Base-by-base conservation (phyloP, 1,140 invertebrate genomes). In the Nasonia giraulti region DNA sequence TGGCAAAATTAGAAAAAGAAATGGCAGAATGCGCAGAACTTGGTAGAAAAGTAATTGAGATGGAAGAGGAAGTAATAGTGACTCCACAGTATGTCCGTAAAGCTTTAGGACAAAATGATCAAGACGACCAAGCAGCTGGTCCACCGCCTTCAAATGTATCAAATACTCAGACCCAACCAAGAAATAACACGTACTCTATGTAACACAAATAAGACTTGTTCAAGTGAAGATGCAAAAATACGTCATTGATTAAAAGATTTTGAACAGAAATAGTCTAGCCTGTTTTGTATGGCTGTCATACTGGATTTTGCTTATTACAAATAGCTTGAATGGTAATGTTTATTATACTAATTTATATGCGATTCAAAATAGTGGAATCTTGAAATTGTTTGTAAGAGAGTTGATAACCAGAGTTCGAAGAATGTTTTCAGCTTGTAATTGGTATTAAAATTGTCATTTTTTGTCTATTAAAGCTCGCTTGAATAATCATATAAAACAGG, bases 11-110 rank as follows among this genome's bases (percentile, higher is more conserved):
- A 73, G 97, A 99, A 93, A 95, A 97, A 89, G 95, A 99, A 95
- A 97, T 99, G 95, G 95, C 96, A 27, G 94, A 95, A 78, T 98
- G 97, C 90, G 97, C 97, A 82, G 96, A 96, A 88, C 93, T 99
- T 86, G 97, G 98, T 90, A 96, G 96, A 89, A 96, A 97, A 90
- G 95, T 99, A 80, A 95, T 96, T 87, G 95, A 96, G 90, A 98
- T 99, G 97, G 98, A 99, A 92, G 97, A 98, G 91, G 97, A 98
- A 89, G 98, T 99, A 77, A 95, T 97, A 90, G 95, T 98, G 6
- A 98, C 98, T 91, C 97, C 98, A 31, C 96, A 97, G 92, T 97
- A 96, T 92, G 95, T 97, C 71, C 95, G 96, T 87, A 97, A 97
- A 93, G 94, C 95, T 55, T 94, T 94, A 87, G 94, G 95, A 66